Evolutionary conservation across 1,140 invertebrate genomes (phyloP).

Genomic region (Caenorhabditis remanei): DNA sequence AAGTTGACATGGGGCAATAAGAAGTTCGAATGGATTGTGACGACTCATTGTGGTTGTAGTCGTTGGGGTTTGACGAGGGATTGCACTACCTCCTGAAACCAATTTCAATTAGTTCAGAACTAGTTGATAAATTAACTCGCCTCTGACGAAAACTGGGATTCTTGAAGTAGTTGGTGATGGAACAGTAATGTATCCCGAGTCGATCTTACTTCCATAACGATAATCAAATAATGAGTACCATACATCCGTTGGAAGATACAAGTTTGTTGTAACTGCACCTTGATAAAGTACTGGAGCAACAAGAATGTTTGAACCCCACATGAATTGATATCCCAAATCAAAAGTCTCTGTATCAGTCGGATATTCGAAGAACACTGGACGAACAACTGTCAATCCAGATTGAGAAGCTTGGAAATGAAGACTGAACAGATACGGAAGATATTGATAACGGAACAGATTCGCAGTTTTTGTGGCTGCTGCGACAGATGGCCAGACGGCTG

Average conservation of each 20-base stretch:
- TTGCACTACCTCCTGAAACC: conserved; percentile 25
- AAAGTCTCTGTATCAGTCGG: conserved; percentile 57
- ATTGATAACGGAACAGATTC: conserved; percentile 73
- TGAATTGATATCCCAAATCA: conserved; percentile 63
- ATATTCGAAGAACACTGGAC: conserved; percentile 66
- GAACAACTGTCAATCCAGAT: conserved; percentile 54
- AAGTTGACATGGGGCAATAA: conserved; percentile 49
- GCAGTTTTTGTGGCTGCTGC: conserved; percentile 74
- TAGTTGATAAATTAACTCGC: not conserved
- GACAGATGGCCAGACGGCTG: conserved; percentile 73
- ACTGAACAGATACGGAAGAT: conserved; percentile 75
- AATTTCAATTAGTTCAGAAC: not conserved
- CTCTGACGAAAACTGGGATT: conserved; percentile 69
- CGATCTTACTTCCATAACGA: conserved; percentile 38
- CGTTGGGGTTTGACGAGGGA: conserved; percentile 47
- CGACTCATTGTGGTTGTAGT: conserved; percentile 54
- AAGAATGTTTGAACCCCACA: conserved; percentile 66
- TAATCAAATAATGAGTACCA: conserved; percentile 72
- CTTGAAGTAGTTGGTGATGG: conserved; percentile 65
- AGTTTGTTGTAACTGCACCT: conserved; percentile 62
- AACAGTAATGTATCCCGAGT: conserved; percentile 64
- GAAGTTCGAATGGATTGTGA: conserved; percentile 61
- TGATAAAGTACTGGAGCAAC: conserved; percentile 63
- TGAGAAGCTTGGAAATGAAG: conserved; percentile 63
- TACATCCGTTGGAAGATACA: conserved; percentile 65